phyloP scores from a whole-genome alignment of 2,113 vertebrate species.

The Apteryx owenii region DNA sequence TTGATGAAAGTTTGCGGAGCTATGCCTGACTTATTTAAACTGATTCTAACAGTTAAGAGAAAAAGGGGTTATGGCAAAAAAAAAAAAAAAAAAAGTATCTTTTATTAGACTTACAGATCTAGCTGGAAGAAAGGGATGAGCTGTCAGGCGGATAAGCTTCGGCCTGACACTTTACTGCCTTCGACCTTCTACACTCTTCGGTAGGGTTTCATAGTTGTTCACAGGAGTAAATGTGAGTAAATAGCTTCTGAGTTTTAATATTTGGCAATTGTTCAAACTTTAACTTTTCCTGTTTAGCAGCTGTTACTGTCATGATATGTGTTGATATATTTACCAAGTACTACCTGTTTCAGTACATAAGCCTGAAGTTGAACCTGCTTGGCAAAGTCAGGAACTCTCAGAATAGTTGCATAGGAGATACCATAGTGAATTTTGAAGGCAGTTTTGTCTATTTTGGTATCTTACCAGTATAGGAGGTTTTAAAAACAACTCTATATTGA shows the following conservation, averaged over 20 bases:
- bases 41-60: neutral
- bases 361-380: neutral
- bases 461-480: neutral
- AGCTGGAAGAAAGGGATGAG: neutral
- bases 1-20: neutral
- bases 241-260: neutral
- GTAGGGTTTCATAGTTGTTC: neutral
- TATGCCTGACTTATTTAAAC: neutral
- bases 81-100: neutral
- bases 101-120: neutral
- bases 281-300: neutral
- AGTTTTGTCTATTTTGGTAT: neutral
- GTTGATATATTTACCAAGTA: neutral
- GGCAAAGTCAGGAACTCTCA: neutral
- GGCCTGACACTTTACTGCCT: neutral
- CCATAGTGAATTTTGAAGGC: neutral
- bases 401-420: neutral
- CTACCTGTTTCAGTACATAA: neutral
- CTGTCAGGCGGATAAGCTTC: neutral
- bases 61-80: neutral
- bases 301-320: neutral
- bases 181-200: rapidly evolving
- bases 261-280: neutral
- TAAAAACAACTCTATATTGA: neutral
- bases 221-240: neutral